Evolutionary conservation across 1,140 invertebrate genomes (phyloP).

Genomic region (Calycopis cecrops): DNA sequence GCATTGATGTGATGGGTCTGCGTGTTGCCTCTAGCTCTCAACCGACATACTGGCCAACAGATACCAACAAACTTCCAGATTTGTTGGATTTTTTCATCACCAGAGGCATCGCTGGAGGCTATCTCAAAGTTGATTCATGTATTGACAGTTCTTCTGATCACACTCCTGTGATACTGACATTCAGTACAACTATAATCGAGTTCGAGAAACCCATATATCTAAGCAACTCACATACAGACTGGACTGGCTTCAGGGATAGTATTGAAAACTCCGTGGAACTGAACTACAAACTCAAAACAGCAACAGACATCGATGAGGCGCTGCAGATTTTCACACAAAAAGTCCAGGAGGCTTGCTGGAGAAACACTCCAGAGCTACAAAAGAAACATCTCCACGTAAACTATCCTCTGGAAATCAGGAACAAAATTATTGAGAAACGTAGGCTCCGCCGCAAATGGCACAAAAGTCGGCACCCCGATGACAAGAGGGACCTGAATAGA

Average conservation of each 20-base stretch:
- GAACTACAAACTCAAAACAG: background rate
- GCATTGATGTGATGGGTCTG: too few relatives aligned
- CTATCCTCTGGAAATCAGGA: background rate
- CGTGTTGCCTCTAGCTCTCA: background rate
- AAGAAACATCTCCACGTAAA: background rate
- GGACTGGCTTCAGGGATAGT: background rate
- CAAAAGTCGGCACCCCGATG: background rate
- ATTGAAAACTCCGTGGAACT: background rate
- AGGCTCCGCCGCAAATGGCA: conserved; percentile 3
- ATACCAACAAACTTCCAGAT: background rate
- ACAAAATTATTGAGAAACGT: background rate
- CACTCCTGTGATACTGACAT: conserved; percentile 1
- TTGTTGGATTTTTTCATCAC: conserved; percentile 1
- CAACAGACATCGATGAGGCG: background rate
- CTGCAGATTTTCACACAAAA: too few relatives aligned
- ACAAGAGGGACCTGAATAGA: too few relatives aligned
- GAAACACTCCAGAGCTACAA: background rate
- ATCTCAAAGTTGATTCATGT: background rate
- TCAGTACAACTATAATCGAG: background rate
- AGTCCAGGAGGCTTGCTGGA: too few relatives aligned
- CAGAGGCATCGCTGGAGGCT: background rate
- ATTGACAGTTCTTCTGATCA: conserved; percentile 1
- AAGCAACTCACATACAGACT: too few relatives aligned
- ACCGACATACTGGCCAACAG: background rate
- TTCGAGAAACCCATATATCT: background rate